Base-by-base conservation (phyloP, 2,888 invertebrate species). In the Palloptera scutellata region DNA sequence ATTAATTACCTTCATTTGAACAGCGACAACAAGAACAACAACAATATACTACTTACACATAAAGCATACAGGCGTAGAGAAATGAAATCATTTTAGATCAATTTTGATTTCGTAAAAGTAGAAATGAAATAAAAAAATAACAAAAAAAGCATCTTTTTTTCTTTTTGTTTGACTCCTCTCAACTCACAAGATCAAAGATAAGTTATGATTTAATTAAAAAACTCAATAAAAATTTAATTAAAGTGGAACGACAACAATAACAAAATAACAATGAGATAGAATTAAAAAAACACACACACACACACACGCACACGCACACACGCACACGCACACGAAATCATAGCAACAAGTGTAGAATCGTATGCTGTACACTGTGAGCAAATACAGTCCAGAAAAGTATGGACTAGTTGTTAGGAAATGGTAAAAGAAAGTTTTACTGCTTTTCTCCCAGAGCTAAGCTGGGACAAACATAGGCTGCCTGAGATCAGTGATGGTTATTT, bases 141-240 rank as follows among this genome's bases (percentile, higher is more conserved):
- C n/a, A n/a, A 30, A 30, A 30, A 30, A 30, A 30, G 30, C 30
- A 30, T 30, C 30, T 30, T 6, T 30, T 30, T 30, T 30, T 30
- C 30, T 30, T 30, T 6, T 30, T 30, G 3, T 30, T 30, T 30
- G 2, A 30, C 30, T 30, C 30, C 6, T 30, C 30, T 30, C 30
- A 30, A 30, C 30, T 48, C 48, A 8, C 6, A 54, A 54, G 54
- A 54, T 19, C 51, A 48, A 48, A 48, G 54, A 54, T 54, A n/a
- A 54, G 54, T 54, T 54, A 54, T 54, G 20, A 20, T 54, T 54
- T 54, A 54, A 54, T 54, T 54, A 54, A 54, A 48, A 20, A 54
- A 48, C 9, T 54, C 20, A 19, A 54, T 20, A 54, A 19, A 19
- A 54, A 54, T 54, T 54, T 54, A 19, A 54, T 54, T 54, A 54